A percentile compares a stretch with the other conserved stretches of the same genome.
phyloP scores from a whole-genome alignment of 2,113 vertebrate genomes.

The Castor canadensis region DNA sequence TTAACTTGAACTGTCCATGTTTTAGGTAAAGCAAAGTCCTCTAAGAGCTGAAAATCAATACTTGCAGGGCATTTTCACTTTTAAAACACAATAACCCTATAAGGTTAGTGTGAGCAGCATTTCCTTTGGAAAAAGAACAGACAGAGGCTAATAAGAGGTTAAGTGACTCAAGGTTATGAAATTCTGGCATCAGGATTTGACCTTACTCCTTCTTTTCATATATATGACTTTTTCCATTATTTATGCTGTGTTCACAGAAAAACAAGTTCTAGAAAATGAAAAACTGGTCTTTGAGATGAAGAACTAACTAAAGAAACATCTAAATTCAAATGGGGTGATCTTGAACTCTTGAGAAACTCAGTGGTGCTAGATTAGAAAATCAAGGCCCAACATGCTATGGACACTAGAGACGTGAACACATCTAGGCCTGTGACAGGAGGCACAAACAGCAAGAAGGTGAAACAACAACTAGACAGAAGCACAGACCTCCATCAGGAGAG shows the following conservation, averaged over 20 bases:
- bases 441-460: neutral
- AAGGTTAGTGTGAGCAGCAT: neutral
- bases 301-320: neutral
- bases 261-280: neutral
- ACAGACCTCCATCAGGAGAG: neutral
- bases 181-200: slow-evolving; percentile 14
- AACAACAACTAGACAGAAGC: neutral
- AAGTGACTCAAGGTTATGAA: neutral
- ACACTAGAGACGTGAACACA: neutral
- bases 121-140: neutral
- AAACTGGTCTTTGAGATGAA: neutral
- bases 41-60: neutral
- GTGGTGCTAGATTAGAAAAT: neutral
- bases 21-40: neutral
- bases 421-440: neutral
- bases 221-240: neutral
- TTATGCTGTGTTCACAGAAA: neutral
- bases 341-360: neutral
- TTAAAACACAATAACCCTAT: neutral
- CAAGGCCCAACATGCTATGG: neutral
- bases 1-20: neutral
- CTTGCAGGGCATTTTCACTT: neutral
- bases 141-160: neutral
- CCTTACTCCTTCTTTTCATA: slow-evolving; percentile 20
- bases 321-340: neutral